A percentile compares a stretch with the other conserved stretches of the same genome.
Conservation (phyloP, 1,140 invertebrate genomes). For the Drosophila dunni region DNA sequence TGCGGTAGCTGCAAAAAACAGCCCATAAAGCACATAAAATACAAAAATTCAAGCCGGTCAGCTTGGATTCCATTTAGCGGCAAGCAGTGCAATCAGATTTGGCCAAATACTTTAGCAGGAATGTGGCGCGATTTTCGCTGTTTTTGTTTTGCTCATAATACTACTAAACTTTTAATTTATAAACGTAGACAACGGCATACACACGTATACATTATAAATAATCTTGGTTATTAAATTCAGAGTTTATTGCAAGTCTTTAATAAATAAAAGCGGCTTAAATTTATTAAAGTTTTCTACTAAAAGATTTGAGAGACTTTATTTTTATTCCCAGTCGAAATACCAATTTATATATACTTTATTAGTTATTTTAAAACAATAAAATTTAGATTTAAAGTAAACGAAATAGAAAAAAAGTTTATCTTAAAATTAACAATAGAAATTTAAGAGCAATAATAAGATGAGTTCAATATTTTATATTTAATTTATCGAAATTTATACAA, state of each 20-base stretch:
- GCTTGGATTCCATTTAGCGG: conserved; percentile 50
- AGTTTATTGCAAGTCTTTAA: conserved; percentile 1
- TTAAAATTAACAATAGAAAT: too few species aligned
- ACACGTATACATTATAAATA: conserved; percentile 4
- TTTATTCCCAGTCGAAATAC: too few species aligned
- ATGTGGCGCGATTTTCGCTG: not conserved
- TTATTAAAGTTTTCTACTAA: too few species aligned
- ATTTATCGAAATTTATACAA: too few species aligned
- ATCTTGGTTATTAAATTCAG: conserved; percentile 8
- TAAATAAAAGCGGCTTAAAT: not conserved
- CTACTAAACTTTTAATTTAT: conserved; percentile 13
- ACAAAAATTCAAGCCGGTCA: conserved; percentile 31
- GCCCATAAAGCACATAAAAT: conserved; percentile 57
- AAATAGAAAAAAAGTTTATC: too few species aligned
- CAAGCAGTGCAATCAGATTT: conserved; percentile 45
- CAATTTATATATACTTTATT: too few species aligned
- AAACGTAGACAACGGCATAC: not conserved
- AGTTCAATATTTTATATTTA: too few species aligned
- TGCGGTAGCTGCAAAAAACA: conserved; percentile 67
- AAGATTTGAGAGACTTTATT: too few species aligned
- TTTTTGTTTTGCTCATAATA: not conserved
- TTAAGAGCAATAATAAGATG: too few species aligned
- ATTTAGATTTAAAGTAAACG: too few species aligned
- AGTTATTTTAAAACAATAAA: too few species aligned
- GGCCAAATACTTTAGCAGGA: conserved; percentile 38